Base-by-base conservation (phyloP, 1,140 invertebrate genomes). In the Pseudomyrmex pallidus region DNA sequence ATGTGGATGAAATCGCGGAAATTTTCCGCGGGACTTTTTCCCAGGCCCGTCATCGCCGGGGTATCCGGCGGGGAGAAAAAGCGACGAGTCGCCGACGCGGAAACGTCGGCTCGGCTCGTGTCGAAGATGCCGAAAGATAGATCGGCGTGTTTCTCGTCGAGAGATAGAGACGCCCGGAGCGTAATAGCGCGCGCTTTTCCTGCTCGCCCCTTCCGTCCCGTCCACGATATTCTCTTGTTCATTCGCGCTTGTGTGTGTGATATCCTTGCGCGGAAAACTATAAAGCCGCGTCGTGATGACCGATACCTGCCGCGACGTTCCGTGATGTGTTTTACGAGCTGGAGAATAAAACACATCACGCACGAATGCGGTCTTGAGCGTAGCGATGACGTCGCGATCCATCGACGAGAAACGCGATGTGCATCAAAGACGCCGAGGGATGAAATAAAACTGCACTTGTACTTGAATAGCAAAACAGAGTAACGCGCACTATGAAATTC, bases 231-330 rank as follows among this genome's bases (percentile, higher is more conserved):
- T 62, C 72, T 77, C 57, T 70, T 73, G 76, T 72, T 83, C 68
- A 56, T 85, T 73, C 46, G 74, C 74, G 12, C 54, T 54, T 59
- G 61, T 25, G 52, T 25, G 52, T 22, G n/a, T 9, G 54, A 50
- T 70, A 72, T 22, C 25, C 4, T 46, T 76, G 72, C 59, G n/a
- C 20, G 44, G 80, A 62, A 72, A 82, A 86, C 77, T 91, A 89
- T 91, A 92, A 92, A 92, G 80, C 87, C 88, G 84, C 82, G 82
- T 88, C 78, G 82, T 89, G 90, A 92, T 90, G 87, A 89, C 90
- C 88, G 91, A 91, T 92, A 91, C 87, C 83, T 61, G 73, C 67
- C 70, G 77, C 48, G 57, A 57, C 59, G 35, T 87, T 83, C 87
- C 70, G 66, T 80, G 76, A 84, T 86, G 76, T 89, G 86, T 91